Evolutionary conservation across 1,140 invertebrate genomes (phyloP), one percentile per base, ranked within the genome.

Genomic region (Arion vulgaris): DNA sequence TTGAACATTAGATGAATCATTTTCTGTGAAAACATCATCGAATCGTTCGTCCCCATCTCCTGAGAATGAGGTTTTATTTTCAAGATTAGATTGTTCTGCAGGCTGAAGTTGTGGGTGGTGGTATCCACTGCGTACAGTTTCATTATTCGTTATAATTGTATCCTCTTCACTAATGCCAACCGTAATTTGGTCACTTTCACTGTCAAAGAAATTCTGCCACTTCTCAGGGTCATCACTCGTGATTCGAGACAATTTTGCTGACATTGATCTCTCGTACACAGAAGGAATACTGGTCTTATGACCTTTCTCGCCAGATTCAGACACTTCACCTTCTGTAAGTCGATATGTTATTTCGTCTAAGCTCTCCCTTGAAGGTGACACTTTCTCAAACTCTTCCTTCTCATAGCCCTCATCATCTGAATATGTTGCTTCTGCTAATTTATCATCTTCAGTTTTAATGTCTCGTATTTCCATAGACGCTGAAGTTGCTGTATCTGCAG

Each of bases 251-350:
- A 78, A 68, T 66, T 62, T 36, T 36, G 51, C 76, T 39, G 76
- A 78, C 76, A 78, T 66, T 36, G 76, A 78, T 34, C 76, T 78
- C 39, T 78, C 76, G 39, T 78, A 78, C 28, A 78, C 13, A 45
- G 76, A 78, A 32, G 76, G 76, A 39, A 78, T 78, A n/a, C 76
- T 57, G 38, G 5, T 7, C 19, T 32, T 66, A 17, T 2, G 17
- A 66, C 4, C 11, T 11, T 28, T 32, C 19, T 66, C 19, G 32
- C n/a, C 17, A 66, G 62, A 66, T 66, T 5, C 28, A 11, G 19
- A 7, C 32, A 7, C 62, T 66, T 66, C 2, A 66, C 5, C 7
- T 66, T 28, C 28, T 66, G 62, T 7, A 1, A 32, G 19, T 57
- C 9, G 4, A 57, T 23, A 7, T 57, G 19, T 4, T 23, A 19